phyloP scores from a whole-genome alignment of 2,113 vertebrate species.

The Esox niger region DNA sequence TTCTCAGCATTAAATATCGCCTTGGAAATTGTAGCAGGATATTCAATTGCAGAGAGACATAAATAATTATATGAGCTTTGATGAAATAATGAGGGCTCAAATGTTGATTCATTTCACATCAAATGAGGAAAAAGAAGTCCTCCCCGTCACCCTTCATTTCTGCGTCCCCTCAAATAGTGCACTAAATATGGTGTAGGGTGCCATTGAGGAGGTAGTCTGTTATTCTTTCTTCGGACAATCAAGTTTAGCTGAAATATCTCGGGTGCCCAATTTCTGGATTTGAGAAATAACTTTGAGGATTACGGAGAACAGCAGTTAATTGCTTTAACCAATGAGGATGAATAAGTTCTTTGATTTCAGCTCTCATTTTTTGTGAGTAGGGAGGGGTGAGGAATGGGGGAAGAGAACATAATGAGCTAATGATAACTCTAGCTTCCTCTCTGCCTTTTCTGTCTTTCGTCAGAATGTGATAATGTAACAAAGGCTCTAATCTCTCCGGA shows the following conservation, averaged over 20 bases:
- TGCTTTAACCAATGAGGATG: slow-evolving; percentile 58
- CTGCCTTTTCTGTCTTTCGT: slow-evolving; percentile 26
- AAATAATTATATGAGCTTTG: slow-evolving; percentile 48
- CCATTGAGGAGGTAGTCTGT: not conserved
- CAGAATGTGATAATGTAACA: slow-evolving; percentile 37
- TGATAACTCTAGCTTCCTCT: slow-evolving; percentile 6
- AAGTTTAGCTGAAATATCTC: slow-evolving; percentile 42
- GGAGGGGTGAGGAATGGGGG: not conserved
- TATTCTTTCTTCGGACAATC: slow-evolving; percentile 1
- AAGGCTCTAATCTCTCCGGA: slow-evolving; percentile 41
- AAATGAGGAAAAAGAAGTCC: slow-evolving; percentile 41
- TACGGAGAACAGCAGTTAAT: slow-evolving; percentile 62
- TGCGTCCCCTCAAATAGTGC: too few relatives aligned
- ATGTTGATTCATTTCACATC: slow-evolving; percentile 29
- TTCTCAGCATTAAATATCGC: slow-evolving; percentile 52
- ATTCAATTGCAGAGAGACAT: slow-evolving; percentile 52
- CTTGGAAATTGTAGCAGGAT: slow-evolving; percentile 15
- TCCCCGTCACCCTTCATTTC: slow-evolving; percentile 28
- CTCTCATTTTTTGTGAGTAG: slow-evolving; percentile 38
- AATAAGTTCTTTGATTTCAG: slow-evolving; percentile 63
- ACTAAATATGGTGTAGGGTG: not conserved
- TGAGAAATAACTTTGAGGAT: slow-evolving; percentile 60
- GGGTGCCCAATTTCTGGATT: slow-evolving; percentile 60
- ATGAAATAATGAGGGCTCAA: slow-evolving; percentile 26
- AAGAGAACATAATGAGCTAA: slow-evolving; percentile 16